These are phyloP conservation scores for Heterocephalus glaber DNA, from an alignment of 2,113 vertebrate genomes.

Conservation along the genomic window DNA sequence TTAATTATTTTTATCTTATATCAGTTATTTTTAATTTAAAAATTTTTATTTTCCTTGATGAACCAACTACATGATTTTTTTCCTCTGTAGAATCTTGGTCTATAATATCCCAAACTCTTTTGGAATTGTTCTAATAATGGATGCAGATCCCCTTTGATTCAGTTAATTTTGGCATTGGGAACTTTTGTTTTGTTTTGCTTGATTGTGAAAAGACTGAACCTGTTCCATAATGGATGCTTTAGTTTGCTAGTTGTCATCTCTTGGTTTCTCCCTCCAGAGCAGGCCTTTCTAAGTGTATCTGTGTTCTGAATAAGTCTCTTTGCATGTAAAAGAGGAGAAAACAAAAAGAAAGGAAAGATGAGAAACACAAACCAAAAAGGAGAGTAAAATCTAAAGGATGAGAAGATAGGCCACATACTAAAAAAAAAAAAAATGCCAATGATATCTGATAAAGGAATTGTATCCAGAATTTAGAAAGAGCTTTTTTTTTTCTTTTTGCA, in stretches of 20 bases:
- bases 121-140: slow-evolving; percentile 42
- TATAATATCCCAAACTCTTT: not conserved
- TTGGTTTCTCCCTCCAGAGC: not conserved
- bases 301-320: slow-evolving; percentile 23
- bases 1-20: slow-evolving; percentile 2
- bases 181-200: slow-evolving; percentile 50
- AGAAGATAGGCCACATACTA: not conserved
- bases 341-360: not conserved
- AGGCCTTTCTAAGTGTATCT: not conserved
- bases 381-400: not conserved
- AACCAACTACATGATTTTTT: not conserved
- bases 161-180: not conserved
- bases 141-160: slow-evolving; percentile 4
- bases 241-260: not conserved
- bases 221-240: not conserved
- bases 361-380: not conserved
- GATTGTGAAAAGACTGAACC: not conserved
- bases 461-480: not conserved
- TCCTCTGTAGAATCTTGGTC: not conserved
- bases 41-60: slow-evolving; percentile 49
- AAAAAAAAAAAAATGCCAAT: not conserved
- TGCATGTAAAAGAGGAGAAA: not conserved
- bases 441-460: not conserved
- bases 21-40: not conserved
- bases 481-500: not conserved